Base-by-base conservation (phyloP, 2,113 vertebrate species). In the Heteronetta atricapilla region DNA sequence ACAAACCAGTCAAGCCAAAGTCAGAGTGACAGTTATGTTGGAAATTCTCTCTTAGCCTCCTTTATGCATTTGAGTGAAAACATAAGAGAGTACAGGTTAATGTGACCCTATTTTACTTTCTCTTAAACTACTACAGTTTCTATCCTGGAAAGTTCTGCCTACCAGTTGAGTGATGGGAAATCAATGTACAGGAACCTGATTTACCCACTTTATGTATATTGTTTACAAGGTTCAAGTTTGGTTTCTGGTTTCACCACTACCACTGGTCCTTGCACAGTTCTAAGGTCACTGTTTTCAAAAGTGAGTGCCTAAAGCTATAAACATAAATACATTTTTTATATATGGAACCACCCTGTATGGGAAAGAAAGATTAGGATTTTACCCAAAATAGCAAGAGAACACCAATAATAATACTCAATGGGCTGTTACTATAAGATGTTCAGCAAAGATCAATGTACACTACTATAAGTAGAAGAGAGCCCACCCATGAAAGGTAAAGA, bases 1-100 rank as follows among this genome's bases (percentile, higher is more conserved):
- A 81, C 82, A 90, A 63, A 48, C 31, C 90, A 75, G 80, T 60
- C 80, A 92, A 81, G 80, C 60, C 64, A 80, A 92, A 95, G 88
- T 74, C 86, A 86, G 70, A 75, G 76, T 46, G 82, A 68, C 2
- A 7, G 42, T 48, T 81, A 31, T 72, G 64, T 75, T 4, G 2
- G 83, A 89, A 94, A 90, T 48, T 72, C 86, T 93, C 88, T 17
- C 83, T 84, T 80, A n/a, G 31, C 19, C 10, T 90, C 28, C 75
- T 86, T 72, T 59, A 48, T 20, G 5, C 12, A 25, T 82, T 90
- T 84, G 42, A 90, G 34, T 53, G 53, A 75, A 95, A 95, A 68
- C 0, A 1, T 74, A 42, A 80, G 66, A 88, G 52, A 38, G 25
- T 42, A 52, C 0, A 64, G 8, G 68, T 52, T 90, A 84, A 44